Evolutionary conservation across 1,140 invertebrate genomes (phyloP), one percentile per base, ranked within the genome.

Genomic region (Drosophila murphyi): DNA sequence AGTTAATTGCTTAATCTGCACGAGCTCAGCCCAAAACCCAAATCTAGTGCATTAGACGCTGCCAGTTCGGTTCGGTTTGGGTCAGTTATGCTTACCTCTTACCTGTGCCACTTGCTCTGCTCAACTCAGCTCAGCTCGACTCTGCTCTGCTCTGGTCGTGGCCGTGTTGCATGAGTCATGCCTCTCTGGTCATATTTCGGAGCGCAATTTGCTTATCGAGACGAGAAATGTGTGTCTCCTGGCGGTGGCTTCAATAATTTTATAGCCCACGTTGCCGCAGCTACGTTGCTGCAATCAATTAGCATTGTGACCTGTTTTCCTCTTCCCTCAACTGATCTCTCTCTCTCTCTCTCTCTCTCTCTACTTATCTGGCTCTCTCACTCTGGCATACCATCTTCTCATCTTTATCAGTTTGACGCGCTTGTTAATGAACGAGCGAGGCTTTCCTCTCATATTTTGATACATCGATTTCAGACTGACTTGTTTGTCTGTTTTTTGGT

Each of bases 1-100:
- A 88, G 82, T 88, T 88, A 88, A 88, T 88, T 82, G 82, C 82
- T 87, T 88, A 87, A 88, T 87, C 87, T 88, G 80, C 82, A 1
- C 6, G 57, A 70, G 29, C 51, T 51, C 72, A 39, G 45, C n/a
- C 45, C 39, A 28, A 31, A 5, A 52, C 37, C 28, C 8, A n/a
- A 67, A 7, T 54, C 60, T 20, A 34, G 48, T 39, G 74, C 74
- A 82, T 81, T 82, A 78, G 79, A 64, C 32, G 8, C 3, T 29
- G 45, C 6, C 57, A n/a, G 28, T 20, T 52, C 3, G 65, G 32
- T 55, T 37, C 56, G 45, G 45, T 61, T 57, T 5, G 57, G 57
- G 57, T 60, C 57, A 60, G 39, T 43, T 35, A 34, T 20, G 3
- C 7, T n/a, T 20, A 7, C 2, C 47, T 48, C 32, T 48, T 60